Conservation (phyloP, 2,113 vertebrate species). For the Copsychus sechellarum region DNA sequence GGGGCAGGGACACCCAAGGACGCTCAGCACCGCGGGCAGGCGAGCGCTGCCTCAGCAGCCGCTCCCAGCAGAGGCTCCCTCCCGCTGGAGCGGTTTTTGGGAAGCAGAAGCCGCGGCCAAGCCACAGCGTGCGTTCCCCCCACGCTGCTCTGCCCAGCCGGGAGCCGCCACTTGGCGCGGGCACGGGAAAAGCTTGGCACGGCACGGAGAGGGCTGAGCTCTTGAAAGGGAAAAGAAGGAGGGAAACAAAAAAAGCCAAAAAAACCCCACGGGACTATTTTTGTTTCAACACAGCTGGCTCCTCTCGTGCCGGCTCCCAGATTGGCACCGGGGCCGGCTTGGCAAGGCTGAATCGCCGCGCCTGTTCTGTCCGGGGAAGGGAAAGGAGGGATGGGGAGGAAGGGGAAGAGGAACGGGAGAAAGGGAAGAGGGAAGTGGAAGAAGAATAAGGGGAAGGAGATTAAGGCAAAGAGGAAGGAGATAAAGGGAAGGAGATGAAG, state of each 20-base stretch:
- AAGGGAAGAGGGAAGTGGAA: too few species aligned
- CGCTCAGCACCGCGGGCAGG: not conserved
- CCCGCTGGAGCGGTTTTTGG: not conserved
- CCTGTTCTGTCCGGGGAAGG: not conserved
- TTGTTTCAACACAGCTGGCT: conserved; percentile 55
- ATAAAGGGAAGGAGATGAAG: not conserved
- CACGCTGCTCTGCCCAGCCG: not conserved
- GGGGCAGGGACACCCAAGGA: not conserved
- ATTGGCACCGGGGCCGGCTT: not conserved
- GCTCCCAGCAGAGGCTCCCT: not conserved
- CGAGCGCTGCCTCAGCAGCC: accelerated
- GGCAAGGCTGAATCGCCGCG: not conserved
- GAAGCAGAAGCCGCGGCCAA: not conserved
- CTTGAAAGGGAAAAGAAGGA: not conserved
- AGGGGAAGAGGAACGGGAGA: not conserved
- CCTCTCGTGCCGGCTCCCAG: conserved; percentile 23
- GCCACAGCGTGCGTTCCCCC: not conserved
- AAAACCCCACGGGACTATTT: not conserved
- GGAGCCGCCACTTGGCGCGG: not conserved
- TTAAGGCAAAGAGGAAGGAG: not conserved
- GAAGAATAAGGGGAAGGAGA: too few species aligned
- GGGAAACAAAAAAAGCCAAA: not conserved
- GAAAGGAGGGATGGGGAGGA: not conserved
- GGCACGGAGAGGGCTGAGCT: not conserved
- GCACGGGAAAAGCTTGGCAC: conserved; percentile 12